Evolutionary conservation across 2,113 vertebrate species (phyloP).

Genomic region (Paradisaea rubra): DNA sequence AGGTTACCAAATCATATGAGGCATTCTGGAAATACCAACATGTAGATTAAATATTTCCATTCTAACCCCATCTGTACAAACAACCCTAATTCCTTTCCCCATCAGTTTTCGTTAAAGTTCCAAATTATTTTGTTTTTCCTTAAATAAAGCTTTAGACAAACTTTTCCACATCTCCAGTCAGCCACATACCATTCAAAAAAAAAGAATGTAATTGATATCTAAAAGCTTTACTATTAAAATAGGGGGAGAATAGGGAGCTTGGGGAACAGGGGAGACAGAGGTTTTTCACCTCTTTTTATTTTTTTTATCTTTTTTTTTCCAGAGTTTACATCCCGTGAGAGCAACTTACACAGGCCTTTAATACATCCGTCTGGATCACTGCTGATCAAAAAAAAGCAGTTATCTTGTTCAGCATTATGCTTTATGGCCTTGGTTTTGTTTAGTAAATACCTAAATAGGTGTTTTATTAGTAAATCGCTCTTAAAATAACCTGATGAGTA

Average conservation of each 20-base stretch:
- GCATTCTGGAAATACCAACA: neutral
- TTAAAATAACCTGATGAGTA: neutral
- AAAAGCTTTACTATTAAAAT: neutral
- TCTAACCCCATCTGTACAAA: slow-evolving; percentile 55
- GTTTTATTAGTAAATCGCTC: neutral
- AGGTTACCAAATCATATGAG: slow-evolving; percentile 20
- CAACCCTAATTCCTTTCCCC: slow-evolving; percentile 14
- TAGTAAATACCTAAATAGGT: neutral
- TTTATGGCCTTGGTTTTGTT: neutral
- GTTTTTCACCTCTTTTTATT: neutral
- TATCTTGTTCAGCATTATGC: neutral
- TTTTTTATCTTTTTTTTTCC: neutral
- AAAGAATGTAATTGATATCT: neutral
- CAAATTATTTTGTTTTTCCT: slow-evolving; percentile 21
- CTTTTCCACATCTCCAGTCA: slow-evolving; percentile 30
- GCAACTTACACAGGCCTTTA: neutral
- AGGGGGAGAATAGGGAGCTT: neutral
- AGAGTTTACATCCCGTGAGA: neutral
- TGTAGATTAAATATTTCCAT: slow-evolving; percentile 45
- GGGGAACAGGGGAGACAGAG: neutral
- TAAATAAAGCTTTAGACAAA: slow-evolving; percentile 33
- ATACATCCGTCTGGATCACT: neutral
- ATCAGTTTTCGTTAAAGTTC: slow-evolving; percentile 20
- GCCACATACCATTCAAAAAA: neutral
- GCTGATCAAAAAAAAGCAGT: neutral